A percentile compares a stretch with the other conserved stretches of the same genome.
These are phyloP conservation scores for Myanophis thanlyinensis DNA, from an alignment of 2,113 vertebrate species.

Conservation along the genomic window DNA sequence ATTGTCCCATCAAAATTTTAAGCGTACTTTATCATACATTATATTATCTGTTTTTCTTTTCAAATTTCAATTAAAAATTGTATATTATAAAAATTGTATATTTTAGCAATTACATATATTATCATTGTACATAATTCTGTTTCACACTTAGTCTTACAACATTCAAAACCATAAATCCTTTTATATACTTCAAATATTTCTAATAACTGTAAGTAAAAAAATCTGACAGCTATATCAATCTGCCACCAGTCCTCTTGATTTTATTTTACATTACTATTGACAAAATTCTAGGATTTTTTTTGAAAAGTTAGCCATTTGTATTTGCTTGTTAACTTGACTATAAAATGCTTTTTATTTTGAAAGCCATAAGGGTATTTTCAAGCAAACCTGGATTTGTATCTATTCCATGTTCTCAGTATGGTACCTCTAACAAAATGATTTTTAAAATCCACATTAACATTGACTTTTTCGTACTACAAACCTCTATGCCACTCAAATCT, in stretches of 20 bases:
- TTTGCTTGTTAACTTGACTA: background rate
- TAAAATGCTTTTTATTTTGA: background rate
- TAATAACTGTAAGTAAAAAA: background rate
- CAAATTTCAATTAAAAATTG: background rate
- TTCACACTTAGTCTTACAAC: background rate
- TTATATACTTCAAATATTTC: background rate
- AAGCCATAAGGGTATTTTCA: background rate
- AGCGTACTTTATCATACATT: background rate
- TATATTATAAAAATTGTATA: background rate
- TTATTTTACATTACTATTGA: no score
- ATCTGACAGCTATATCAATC: background rate
- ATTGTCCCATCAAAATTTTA: background rate
- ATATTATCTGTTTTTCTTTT: background rate
- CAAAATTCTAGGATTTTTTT: no score
- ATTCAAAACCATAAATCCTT: background rate
- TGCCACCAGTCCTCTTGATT: background rate
- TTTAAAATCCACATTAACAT: no score
- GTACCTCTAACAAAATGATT: no score
- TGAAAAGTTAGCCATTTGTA: background rate
- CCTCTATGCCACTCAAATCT: no score
- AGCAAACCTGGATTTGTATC: background rate
- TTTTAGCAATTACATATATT: background rate
- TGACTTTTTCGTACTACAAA: no score
- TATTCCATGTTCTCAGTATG: no score
- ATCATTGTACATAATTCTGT: background rate